Base-by-base conservation (phyloP, 2,797 vertebrate species). In the Epinephelus coioides region DNA sequence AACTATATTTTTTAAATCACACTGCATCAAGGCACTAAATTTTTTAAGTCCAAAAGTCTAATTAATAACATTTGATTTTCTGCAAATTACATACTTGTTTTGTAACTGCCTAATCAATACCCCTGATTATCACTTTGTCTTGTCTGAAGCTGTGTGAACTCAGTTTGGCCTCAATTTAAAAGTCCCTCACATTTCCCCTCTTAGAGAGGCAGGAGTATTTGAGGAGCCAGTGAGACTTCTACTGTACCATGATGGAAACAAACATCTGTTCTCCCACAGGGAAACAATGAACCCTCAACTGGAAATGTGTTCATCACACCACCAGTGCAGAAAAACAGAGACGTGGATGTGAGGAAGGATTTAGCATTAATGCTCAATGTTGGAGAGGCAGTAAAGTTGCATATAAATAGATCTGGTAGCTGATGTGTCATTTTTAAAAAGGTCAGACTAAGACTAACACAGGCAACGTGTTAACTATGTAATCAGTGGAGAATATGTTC, bases 91-190 rank as follows among this genome's bases (percentile, higher is more conserved):
- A 76, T 25, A 21, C n/a, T 57, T 43, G 43, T 56, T 69, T 62
- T 57, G 17, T 49, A 81, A 78, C 54, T 12, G 21, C 12, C 60
- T 27, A n/a, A 69, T 80, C 23, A 59, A 62, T 73, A 40, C 62
- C 14, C 10, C 51, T 61, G 43, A 77, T 66, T 9, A 66, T 11
- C 15, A 38, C 23, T 67, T 54, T 59, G 30, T 50, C 25, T 69
- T 38, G 17, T 11, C 19, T 60, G 56, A 19, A 61, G 44, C 14
- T 34, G 34, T 34, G 34, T 34, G 34, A 6, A 34, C 34, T 23
- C 27, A 15, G 61, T 56, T 21, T 44, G 55, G 57, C 44, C 14
- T 50, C n/a, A 51, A 12, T 68, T 34, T n/a, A 19, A 56, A 21
- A 21, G 53, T 12, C 23, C 50, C 43, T 55, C 18, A 53, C 51